Base-by-base conservation (phyloP, 2,797 vertebrate genomes). In the Micropoecilia bifurca region DNA sequence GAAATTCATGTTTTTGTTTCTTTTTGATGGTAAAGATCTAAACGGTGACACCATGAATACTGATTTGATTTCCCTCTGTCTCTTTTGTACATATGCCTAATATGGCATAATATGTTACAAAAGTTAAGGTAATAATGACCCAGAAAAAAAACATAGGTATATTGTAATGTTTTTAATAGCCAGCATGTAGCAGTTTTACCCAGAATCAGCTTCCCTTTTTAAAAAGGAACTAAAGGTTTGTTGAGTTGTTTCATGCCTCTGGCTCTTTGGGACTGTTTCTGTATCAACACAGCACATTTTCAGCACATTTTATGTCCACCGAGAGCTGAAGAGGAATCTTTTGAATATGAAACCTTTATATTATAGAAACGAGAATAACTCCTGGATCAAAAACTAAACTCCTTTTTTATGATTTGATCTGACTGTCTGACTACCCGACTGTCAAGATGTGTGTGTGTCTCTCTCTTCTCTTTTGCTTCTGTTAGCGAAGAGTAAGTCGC, bases 241-340 rank as follows among this genome's bases (percentile, higher is more conserved):
- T 63, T 14, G 6, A 75, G 39, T 84, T 47, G 25, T 63, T 63
- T 48, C 45, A 57, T 36, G 46, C 77, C 53, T 68, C 41, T 50
- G 46, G 55, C 80, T 83, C 36, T 71, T 71, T 36, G 30, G 61
- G 69, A 83, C 46, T 33, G 22, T 39, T 73, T 85, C 85, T 53
- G 73, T 71, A 59, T 81, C 73, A 84, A 82, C 73, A 74, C 1
- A 16, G 47, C 77, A 69, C 76, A 84, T 85, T 89, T 85, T 81
- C 77, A 76, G 73, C 73, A 20, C 39, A 66, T 0, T 5, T 66
- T 75, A 78, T 85, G 81, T 81, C 85, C 83, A 69, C 13, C 66
- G 39, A 76, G 63, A 77, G 83, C 53, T 79, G 46, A 83, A 81
- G 69, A 80, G 63, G 22, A 41, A 39, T 10, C 28, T 80, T 88